Conservation (phyloP, 1,140 invertebrate genomes). For the Parapsyche elsis region DNA sequence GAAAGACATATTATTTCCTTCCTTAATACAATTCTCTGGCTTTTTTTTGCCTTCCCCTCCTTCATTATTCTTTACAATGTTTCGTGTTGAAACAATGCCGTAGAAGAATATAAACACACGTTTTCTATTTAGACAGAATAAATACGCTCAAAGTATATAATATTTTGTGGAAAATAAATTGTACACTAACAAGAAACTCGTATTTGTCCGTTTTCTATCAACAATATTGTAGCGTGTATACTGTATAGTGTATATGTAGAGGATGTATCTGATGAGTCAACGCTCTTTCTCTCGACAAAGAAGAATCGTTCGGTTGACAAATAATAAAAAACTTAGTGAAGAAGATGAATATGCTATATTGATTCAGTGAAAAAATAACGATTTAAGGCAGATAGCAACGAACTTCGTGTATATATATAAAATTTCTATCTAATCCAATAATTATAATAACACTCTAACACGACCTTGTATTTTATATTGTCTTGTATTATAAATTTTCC, state of each 20-base stretch:
- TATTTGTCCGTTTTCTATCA: background rate
- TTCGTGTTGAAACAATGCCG: background rate
- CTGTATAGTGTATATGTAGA: background rate
- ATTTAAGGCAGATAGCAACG: background rate
- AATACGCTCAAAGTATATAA: too few species aligned
- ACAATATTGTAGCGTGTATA: background rate
- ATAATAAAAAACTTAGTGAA: constrained; percentile 23
- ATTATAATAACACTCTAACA: too few species aligned
- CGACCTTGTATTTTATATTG: too few species aligned
- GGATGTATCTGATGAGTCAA: constrained; percentile 11
- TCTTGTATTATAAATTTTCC: background rate
- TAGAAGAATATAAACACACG: background rate
- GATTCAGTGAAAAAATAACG: background rate
- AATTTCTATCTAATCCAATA: background rate
- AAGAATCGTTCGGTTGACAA: constrained; percentile 5
- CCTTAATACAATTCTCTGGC: constrained; percentile 9
- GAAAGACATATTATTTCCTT: constrained; percentile 25
- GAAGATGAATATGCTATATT: constrained; percentile 25
- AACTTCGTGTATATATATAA: background rate
- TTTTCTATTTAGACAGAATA: background rate
- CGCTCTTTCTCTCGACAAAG: constrained; percentile 12
- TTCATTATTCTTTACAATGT: constrained; percentile 10
- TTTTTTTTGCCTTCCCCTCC: background rate
- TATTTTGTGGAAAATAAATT: background rate
- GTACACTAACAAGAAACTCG: background rate